Base-by-base conservation (phyloP, 2,888 invertebrate genomes). In the Dicranocentrus wangi region DNA sequence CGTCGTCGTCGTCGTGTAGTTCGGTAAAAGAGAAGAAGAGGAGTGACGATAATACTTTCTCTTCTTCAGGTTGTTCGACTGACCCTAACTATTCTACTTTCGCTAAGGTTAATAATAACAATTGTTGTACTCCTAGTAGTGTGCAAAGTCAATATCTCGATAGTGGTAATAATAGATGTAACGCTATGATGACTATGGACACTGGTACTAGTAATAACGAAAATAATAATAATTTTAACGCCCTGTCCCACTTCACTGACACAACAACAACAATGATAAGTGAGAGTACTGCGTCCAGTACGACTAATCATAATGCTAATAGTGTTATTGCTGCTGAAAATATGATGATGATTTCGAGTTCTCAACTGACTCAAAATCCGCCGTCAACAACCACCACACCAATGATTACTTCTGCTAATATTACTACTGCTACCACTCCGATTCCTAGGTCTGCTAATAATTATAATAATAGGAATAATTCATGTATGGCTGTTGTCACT, bases 51-150 rank as follows among this genome's bases (percentile, higher is more conserved):
- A 73, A 80, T 61, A 69, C 81, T 75, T 81, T 81, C 81, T 81
- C 81, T 81, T 70, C 81, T 70, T 81, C 81, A 75, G 81, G 81
- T 75, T 81, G 75, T 75, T 75, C 75, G 81, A 81, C 81, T 81
- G 81, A 81, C 81, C 81, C 81, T 68, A 80, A 80, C 80, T 80
- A 80, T 80, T 80, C 80, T 81, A 81, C 73, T 75, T 81, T 81
- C 58, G 81, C 73, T 81, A 81, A 71, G 55, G 70, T 71, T 78
- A 78, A 71, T 65, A 66, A 66, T 79, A 73, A 80, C 43, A 61
- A 75, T 70, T 58, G 68, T 68, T 73, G 68, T 80, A 68, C 72
- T 80, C 72, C 68, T 73, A 17, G 58, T 71, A 79, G 43, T 75
- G 73, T 81, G 81, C 81, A 81, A 75, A 81, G 81, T 75, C 81